A percentile compares a stretch with the other conserved stretches of the same genome.
Evolutionary conservation across 2,888 invertebrate genomes (phyloP).

Genomic region (Sacculina carcini): DNA sequence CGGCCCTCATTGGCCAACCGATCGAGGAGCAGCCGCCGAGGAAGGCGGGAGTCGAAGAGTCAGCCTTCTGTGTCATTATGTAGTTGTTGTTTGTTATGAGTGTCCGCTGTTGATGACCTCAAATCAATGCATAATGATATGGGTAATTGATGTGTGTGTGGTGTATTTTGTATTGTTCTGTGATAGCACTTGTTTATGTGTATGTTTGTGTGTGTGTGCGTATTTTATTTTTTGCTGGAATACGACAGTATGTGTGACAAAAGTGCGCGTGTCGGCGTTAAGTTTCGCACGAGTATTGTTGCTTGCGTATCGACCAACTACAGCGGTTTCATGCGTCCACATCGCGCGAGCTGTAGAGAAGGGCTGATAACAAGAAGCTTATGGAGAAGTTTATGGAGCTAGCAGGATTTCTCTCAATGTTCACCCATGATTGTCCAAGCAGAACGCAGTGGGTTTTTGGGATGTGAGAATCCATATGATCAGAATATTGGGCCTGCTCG

Average conservation of each 20-base stretch:
- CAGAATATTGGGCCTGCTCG: too few species aligned
- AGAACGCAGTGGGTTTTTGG: too few species aligned
- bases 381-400: too few species aligned
- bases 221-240: not conserved
- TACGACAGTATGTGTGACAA: not conserved
- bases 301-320: not conserved
- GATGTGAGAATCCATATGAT: too few species aligned
- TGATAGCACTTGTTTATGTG: not conserved
- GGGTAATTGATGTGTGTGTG: too few species aligned
- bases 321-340: not conserved
- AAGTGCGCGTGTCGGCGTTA: not conserved
- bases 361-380: too few species aligned
- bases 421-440: too few species aligned
- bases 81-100: too few species aligned
- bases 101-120: too few species aligned
- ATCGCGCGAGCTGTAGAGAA: too few species aligned
- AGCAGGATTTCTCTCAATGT: too few species aligned
- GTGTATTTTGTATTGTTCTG: not conserved
- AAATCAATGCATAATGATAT: too few species aligned
- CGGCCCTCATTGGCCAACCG: conserved; percentile 9
- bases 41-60: conserved; percentile 10
- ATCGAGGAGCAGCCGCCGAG: conserved; percentile 8
- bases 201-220: not conserved
- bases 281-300: not conserved
- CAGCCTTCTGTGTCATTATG: conserved; percentile 12